phyloP scores from a whole-genome alignment of 2,113 vertebrate species.

The Psittacara wagleri region DNA sequence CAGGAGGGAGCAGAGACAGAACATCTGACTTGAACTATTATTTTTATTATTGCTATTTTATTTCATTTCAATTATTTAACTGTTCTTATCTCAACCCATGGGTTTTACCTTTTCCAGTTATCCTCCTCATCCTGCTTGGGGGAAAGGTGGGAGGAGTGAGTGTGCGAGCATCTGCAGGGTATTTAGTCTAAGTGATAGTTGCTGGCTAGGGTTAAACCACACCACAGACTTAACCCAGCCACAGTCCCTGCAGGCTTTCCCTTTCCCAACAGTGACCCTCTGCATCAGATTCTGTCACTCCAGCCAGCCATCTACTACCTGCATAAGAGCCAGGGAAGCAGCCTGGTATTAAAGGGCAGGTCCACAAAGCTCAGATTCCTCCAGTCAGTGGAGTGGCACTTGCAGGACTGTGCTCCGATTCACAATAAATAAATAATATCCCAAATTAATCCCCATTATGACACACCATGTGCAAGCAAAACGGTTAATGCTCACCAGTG shows the following conservation, averaged over 20 bases:
- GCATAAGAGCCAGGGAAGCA: background rate
- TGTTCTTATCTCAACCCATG: background rate
- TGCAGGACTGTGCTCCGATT: background rate
- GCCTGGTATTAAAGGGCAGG: background rate
- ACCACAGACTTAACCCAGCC: background rate
- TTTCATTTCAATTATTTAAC: background rate
- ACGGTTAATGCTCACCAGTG: background rate
- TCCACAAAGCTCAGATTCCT: background rate
- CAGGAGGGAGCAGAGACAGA: background rate
- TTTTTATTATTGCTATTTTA: background rate
- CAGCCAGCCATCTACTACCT: background rate
- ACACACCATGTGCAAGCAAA: background rate
- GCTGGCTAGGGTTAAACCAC: background rate
- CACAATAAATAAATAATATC: background rate
- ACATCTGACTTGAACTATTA: background rate
- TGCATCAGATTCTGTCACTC: fast-evolving
- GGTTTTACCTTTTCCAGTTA: background rate
- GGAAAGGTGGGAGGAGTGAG: background rate
- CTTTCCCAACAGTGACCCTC: background rate
- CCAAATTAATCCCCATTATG: background rate
- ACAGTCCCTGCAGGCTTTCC: background rate
- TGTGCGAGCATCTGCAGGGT: background rate
- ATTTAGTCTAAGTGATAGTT: background rate
- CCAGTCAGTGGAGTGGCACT: fast-evolving
- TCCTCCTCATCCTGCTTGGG: background rate